Base-by-base conservation (phyloP, 2,888 invertebrate genomes). In the Agonopterix subpropinquella region DNA sequence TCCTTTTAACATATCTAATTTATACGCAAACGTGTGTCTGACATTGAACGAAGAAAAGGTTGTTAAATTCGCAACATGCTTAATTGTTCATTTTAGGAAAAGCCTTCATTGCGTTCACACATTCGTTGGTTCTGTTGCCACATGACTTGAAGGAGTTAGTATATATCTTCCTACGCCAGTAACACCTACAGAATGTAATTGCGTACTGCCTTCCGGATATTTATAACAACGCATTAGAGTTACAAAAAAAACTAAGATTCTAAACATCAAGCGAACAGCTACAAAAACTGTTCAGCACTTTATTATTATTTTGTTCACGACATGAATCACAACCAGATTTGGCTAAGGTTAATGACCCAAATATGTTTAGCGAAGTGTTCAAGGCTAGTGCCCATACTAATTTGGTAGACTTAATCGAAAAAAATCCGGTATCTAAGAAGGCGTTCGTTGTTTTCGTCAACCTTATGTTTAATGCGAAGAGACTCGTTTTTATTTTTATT, bases 251-350 rank as follows among this genome's bases (percentile, higher is more conserved):
- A 73, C 61, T 57, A 56, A 62, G 62, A 67, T 70, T 75, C 69
- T 70, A 73, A 75, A 73, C 73, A 70, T 69, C 64, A 70, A 75
- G 77, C 65, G 79, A 85, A 79, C 79, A 73, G 77, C 71, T 68
- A 62, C 84, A 88, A 87, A 88, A 88, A 88, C 83, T 82, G 76
- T 80, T 80, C 72, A 70, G 77, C 70, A 73, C 77, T 82, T 80
- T 83, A 85, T 82, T 83, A 84, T 85, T 82, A 86, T 84, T 85
- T 77, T 80, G 82, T 77, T 81, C 81, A 78, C 74, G 71, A 64
- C 67, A 82, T 88, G 88, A 88, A 86, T 88, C 88, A 87, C 82
- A 80, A 82, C 79, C 79, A 83, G 84, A 87, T 84, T 87, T 79
- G 82, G 80, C 70, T 68, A 81, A 85, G 88, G 88, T 88, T 80